Percentiles rank a stretch among this genome's conserved stretches.
These are phyloP conservation scores for Megaptera novaeangliae DNA, from an alignment of 2,113 vertebrate genomes.

Conservation along the genomic window DNA sequence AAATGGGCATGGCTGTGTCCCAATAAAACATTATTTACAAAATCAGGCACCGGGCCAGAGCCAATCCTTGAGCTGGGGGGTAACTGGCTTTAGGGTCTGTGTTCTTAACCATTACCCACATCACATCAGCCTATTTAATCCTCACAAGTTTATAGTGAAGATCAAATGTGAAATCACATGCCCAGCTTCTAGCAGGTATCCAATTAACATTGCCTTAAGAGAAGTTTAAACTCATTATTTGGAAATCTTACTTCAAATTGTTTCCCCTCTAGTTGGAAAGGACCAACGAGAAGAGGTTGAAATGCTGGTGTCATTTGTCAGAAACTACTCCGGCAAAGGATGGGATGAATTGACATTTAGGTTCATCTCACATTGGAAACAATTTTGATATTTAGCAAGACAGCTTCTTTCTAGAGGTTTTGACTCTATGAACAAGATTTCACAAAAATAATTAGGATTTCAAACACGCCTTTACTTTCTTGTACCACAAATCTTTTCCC, in stretches of 20 bases:
- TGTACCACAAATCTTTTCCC: not conserved
- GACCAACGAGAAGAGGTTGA: not conserved
- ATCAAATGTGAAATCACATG: not conserved
- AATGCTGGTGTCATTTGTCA: not conserved
- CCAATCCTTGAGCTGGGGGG: not conserved
- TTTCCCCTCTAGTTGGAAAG: not conserved
- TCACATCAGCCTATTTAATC: not conserved
- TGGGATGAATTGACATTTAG: not conserved
- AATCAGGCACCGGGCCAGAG: not conserved
- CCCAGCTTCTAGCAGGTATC: not conserved
- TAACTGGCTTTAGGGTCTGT: not conserved
- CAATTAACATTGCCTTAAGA: not conserved
- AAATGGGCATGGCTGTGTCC: not conserved
- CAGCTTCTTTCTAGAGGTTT: not conserved
- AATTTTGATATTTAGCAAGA: slow-evolving; percentile 7
- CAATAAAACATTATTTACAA: not conserved
- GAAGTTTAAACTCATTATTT: not conserved
- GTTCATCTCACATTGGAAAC: not conserved
- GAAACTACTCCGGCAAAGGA: not conserved
- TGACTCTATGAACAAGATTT: not conserved
- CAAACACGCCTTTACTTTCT: not conserved
- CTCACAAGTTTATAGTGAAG: not conserved
- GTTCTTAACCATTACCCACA: not conserved
- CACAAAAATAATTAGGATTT: slow-evolving; percentile 13
- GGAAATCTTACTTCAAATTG: not conserved